Conservation (phyloP, 2,113 vertebrate genomes). For the Meleagris gallopavo region DNA sequence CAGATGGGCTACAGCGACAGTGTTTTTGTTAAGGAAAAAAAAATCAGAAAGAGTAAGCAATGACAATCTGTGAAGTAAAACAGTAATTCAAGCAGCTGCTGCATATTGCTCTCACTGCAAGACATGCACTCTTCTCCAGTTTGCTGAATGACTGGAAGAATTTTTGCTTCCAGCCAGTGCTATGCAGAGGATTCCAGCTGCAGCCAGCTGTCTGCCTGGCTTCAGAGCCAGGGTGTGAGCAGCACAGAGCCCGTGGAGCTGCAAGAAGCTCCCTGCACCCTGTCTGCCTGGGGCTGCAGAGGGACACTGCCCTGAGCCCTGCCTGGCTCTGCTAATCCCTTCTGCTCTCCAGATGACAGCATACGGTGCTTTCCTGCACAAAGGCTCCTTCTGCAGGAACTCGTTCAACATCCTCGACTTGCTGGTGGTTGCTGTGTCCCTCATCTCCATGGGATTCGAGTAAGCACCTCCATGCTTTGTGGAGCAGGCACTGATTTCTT, state of each 20-base stretch:
- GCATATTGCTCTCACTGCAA: neutral
- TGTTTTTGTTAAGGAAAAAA: neutral
- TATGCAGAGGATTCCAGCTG: neutral
- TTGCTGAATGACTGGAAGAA: neutral
- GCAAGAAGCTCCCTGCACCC: neutral
- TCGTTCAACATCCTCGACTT: constrained; percentile 98
- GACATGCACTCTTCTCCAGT: neutral
- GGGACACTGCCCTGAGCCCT: neutral
- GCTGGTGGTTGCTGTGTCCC: constrained; percentile 93
- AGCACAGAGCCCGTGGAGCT: neutral
- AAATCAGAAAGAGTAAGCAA: neutral
- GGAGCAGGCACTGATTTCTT: neutral
- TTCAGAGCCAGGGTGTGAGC: neutral
- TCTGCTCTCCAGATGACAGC: constrained; percentile 88
- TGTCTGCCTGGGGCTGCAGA: neutral
- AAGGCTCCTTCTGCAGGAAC: constrained; percentile 97
- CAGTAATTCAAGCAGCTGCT: neutral
- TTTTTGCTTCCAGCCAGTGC: neutral
- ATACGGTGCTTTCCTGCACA: constrained; percentile 94
- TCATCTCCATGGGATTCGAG: constrained; percentile 95
- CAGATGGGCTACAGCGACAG: neutral
- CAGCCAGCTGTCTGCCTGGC: neutral
- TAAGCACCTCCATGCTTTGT: constrained; percentile 73
- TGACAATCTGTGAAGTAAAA: neutral
- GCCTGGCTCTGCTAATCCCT: neutral